Evolutionary conservation across 2,797 vertebrate genomes (phyloP).

Genomic region (Alfaro cultratus): DNA sequence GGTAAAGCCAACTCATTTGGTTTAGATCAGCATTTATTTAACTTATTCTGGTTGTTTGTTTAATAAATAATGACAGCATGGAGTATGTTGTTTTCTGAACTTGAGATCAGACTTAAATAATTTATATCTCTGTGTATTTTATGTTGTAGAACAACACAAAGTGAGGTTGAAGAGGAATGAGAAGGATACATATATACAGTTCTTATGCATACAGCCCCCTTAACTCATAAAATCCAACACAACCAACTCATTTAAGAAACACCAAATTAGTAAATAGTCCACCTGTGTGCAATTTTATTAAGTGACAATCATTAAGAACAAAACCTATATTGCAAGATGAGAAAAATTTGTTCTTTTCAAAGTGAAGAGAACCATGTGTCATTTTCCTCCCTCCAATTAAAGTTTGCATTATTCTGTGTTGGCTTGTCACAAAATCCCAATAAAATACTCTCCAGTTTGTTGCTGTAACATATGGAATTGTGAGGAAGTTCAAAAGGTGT

Average conservation of each 20-base stretch:
- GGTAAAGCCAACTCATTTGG: not conserved
- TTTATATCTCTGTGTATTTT: not conserved
- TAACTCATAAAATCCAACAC: not conserved
- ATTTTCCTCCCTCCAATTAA: not conserved
- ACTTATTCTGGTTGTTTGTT: not conserved
- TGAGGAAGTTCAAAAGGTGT: not conserved
- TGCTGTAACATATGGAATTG: not conserved
- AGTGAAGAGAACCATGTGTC: not conserved
- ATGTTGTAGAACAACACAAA: not conserved
- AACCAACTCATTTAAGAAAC: not conserved
- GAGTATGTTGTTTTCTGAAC: not conserved
- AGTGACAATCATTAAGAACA: too few species aligned
- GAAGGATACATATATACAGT: not conserved
- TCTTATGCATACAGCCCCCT: not conserved
- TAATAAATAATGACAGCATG: not conserved
- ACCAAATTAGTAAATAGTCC: not conserved
- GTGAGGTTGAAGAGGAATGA: not conserved
- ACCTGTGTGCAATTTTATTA: not conserved
- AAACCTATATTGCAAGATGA: too few species aligned
- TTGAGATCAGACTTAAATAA: not conserved
- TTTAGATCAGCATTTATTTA: not conserved
- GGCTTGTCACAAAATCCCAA: not conserved
- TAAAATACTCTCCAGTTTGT: not conserved
- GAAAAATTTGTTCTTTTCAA: too few species aligned
- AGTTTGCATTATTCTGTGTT: not conserved